Percentiles rank a stretch among this genome's conserved stretches.
Evolutionary conservation across 1,140 invertebrate genomes (phyloP).

Genomic region (Bombus cullumanus): DNA sequence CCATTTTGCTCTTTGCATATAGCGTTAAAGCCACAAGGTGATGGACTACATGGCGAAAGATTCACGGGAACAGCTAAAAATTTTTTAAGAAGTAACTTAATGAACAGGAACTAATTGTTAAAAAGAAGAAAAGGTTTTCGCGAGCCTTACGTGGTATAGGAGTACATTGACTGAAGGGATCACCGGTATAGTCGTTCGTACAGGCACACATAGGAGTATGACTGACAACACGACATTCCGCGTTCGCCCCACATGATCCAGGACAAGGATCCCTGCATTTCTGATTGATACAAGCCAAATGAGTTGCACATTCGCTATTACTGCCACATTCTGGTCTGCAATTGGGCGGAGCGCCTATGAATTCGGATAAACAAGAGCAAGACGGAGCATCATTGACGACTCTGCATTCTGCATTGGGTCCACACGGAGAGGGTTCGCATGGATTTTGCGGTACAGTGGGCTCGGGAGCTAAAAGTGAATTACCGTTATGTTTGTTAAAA

Average conservation of each 20-base stretch:
- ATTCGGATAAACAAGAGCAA: constrained; percentile 84
- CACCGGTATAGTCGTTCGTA: constrained; percentile 85
- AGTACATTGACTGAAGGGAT: constrained; percentile 84
- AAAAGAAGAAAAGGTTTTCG: constrained; percentile 60
- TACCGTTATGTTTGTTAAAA: too few relatives aligned
- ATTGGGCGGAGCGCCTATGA: not conserved
- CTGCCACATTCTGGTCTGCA: constrained; percentile 28
- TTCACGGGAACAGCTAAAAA: not conserved
- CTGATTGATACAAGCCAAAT: constrained; percentile 84
- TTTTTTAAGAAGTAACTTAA: not conserved
- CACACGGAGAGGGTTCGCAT: constrained; percentile 86
- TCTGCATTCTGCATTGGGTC: constrained; percentile 88
- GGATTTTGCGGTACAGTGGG: constrained; percentile 66
- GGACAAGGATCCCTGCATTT: constrained; percentile 89
- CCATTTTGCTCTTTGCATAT: constrained; percentile 82
- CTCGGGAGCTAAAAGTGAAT: constrained; percentile 62
- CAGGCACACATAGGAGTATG: constrained; percentile 90
- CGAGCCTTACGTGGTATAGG: constrained; percentile 77
- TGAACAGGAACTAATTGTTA: accelerated
- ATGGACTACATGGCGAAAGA: constrained; percentile 88
- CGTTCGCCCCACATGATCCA: constrained; percentile 87
- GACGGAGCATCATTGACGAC: constrained; percentile 88
- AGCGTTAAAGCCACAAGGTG: constrained; percentile 87
- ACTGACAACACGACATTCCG: constrained; percentile 89
- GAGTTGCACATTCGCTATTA: constrained; percentile 15